Evolutionary conservation across 2,797 vertebrate genomes (phyloP).

Genomic region (Sebastes baramenuke): DNA sequence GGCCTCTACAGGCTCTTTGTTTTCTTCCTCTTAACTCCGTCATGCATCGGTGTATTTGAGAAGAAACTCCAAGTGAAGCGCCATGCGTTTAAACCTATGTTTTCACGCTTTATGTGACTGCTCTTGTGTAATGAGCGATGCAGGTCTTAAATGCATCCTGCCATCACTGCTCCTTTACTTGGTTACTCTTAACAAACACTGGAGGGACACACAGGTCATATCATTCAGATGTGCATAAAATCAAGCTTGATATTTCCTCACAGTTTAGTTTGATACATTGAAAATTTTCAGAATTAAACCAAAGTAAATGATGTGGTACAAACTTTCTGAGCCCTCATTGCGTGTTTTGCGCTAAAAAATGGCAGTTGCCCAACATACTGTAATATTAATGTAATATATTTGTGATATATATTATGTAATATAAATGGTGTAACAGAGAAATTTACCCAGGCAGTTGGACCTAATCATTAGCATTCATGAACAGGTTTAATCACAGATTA

Average conservation of each 20-base stretch:
- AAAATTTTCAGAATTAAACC: not conserved
- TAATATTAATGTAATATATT: not conserved
- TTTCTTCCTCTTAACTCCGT: slow-evolving; percentile 1
- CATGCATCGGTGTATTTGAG: slow-evolving; percentile 1
- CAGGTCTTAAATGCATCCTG: not conserved
- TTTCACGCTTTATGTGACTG: not conserved
- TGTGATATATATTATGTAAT: too few species aligned
- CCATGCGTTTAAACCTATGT: not conserved
- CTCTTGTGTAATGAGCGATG: not conserved
- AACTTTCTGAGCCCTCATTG: not conserved
- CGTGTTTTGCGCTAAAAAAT: not conserved
- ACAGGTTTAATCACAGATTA: not conserved
- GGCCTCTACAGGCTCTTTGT: slow-evolving; percentile 18
- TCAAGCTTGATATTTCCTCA: not conserved
- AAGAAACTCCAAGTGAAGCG: slow-evolving; percentile 1
- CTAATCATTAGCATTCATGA: not conserved
- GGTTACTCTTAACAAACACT: not conserved
- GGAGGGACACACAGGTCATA: not conserved
- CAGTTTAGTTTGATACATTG: not conserved
- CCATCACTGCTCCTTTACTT: not conserved
- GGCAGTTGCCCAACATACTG: not conserved
- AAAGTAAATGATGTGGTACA: not conserved
- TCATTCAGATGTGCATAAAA: not conserved
- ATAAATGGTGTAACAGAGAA: not conserved
- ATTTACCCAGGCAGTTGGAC: not conserved